A percentile compares a stretch with the other conserved stretches of the same genome.
Evolutionary conservation across 2,797 vertebrate species (phyloP).

Genomic region (Dromococcyx pavoninus): DNA sequence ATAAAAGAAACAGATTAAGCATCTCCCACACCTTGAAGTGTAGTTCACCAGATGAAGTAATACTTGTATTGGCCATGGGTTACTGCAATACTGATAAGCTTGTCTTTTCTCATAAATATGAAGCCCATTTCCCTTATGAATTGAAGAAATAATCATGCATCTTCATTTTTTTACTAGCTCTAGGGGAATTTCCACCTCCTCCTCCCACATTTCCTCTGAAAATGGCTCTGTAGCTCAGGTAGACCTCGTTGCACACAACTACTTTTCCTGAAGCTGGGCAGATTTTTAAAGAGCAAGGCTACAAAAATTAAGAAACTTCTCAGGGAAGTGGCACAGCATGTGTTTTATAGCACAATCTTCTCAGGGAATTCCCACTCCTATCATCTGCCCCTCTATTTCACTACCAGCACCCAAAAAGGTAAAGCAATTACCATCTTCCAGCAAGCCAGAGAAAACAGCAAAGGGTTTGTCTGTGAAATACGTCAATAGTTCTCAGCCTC

Average conservation of each 20-base stretch:
- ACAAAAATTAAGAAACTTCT: background rate
- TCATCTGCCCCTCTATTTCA: background rate
- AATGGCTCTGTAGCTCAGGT: background rate
- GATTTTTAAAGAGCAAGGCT: background rate
- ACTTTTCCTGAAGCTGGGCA: background rate
- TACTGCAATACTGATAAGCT: background rate
- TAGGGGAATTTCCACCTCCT: background rate
- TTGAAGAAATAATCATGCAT: background rate
- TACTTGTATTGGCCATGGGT: background rate
- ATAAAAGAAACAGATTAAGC: background rate
- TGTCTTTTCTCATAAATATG: background rate
- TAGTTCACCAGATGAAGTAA: background rate
- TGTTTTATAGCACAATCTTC: background rate
- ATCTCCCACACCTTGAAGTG: background rate
- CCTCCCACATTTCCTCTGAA: background rate
- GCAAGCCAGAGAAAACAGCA: background rate
- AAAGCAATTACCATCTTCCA: background rate
- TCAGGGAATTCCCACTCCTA: background rate
- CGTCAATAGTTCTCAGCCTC: background rate
- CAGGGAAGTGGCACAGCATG: background rate
- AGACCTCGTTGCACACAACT: background rate
- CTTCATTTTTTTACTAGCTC: background rate
- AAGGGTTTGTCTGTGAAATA: background rate
- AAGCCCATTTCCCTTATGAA: background rate
- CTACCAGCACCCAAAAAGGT: background rate